Percentiles rank a stretch among this genome's conserved stretches.
These are phyloP conservation scores for Cariama cristata DNA, from an alignment of 2,113 vertebrate genomes.

Conservation along the genomic window DNA sequence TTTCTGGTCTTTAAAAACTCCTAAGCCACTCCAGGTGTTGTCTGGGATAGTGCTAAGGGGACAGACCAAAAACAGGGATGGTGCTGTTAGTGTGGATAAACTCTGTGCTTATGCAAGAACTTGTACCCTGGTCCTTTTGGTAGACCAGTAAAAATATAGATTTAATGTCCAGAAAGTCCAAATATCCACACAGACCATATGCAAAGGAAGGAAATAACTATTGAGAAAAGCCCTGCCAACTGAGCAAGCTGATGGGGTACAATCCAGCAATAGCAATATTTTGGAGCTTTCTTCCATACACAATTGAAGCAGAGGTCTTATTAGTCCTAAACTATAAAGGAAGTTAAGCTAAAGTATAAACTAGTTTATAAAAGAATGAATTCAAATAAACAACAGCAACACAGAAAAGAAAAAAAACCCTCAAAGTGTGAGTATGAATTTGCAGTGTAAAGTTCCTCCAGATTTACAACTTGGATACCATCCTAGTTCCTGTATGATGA, in stretches of 20 bases:
- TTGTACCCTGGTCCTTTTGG: background rate
- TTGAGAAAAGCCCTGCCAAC: background rate
- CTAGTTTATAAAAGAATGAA: background rate
- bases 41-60: background rate
- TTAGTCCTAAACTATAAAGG: background rate
- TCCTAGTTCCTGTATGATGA: background rate
- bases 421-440: background rate
- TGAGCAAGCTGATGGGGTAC: background rate
- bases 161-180: background rate
- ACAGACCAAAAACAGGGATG: background rate
- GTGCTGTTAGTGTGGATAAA: background rate
- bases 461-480: background rate
- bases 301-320: background rate
- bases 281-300: background rate
- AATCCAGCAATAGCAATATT: background rate
- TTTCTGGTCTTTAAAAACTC: background rate
- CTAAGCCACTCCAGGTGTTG: background rate
- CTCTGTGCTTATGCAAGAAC: background rate
- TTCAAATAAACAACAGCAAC: background rate
- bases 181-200: background rate
- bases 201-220: background rate
- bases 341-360: background rate
- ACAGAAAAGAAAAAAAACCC: background rate
- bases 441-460: background rate
- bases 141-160: background rate